Percentiles rank a stretch among this genome's conserved stretches.
Evolutionary conservation across 2,113 vertebrate genomes (phyloP).

Genomic region (Hoplias malabaricus): DNA sequence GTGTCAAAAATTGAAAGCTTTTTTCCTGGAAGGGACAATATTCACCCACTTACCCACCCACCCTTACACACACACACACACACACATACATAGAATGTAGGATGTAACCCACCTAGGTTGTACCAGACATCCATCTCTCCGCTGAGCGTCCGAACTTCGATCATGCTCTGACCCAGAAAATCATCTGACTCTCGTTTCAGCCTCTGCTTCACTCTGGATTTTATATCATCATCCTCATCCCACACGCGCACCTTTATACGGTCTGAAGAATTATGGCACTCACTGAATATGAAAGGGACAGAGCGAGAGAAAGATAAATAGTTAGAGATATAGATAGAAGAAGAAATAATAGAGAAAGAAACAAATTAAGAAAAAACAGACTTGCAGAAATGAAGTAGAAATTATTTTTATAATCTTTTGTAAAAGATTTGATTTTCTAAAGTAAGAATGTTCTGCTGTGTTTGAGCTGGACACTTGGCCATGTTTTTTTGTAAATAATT

Average conservation of each 20-base stretch:
- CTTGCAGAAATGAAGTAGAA: not conserved
- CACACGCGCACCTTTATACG: slow-evolving; percentile 95
- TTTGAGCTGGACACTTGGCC: too few species aligned
- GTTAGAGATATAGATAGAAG: not conserved
- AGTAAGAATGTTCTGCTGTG: too few species aligned
- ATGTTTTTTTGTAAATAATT: too few species aligned
- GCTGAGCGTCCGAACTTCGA: slow-evolving; percentile 94
- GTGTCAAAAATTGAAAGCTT: too few species aligned
- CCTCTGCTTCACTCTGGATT: slow-evolving; percentile 94
- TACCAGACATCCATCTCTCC: slow-evolving; percentile 99
- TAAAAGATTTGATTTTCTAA: too few species aligned
- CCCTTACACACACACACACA: not conserved
- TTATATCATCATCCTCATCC: slow-evolving; percentile 97
- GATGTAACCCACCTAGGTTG: slow-evolving; percentile 89
- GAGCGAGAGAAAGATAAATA: not conserved
- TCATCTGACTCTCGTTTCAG: slow-evolving; percentile 95
- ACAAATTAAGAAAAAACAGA: not conserved
- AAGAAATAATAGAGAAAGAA: not conserved
- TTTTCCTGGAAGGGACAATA: too few species aligned
- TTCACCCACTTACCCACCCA: slow-evolving; percentile 11
- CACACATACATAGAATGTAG: not conserved
- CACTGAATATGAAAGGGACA: slow-evolving; percentile 65
- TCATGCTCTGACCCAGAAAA: slow-evolving; percentile 97
- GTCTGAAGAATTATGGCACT: slow-evolving; percentile 97
- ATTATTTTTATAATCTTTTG: too few species aligned